These are phyloP conservation scores for Aporophyla nigra DNA, from an alignment of 2,888 invertebrate genomes.

Conservation along the genomic window DNA sequence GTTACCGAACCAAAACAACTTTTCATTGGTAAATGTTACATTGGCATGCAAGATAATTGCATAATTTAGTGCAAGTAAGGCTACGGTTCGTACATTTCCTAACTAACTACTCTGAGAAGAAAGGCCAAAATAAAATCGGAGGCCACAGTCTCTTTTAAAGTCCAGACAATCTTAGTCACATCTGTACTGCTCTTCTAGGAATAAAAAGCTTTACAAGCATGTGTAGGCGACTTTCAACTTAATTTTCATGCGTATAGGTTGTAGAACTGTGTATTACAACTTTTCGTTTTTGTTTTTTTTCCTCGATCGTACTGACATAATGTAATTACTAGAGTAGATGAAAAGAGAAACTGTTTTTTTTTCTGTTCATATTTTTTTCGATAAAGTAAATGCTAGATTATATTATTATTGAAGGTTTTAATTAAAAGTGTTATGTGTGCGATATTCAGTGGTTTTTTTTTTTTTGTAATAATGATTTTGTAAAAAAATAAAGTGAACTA, in stretches of 20 bases:
- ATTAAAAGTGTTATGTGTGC: slow-evolving; percentile 61
- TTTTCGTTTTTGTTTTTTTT: not conserved
- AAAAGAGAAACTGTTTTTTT: slow-evolving; percentile 24
- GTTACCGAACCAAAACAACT: not conserved
- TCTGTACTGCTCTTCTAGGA: not conserved
- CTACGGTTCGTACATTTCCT: not conserved
- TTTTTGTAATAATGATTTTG: slow-evolving; percentile 60
- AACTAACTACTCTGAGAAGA: too few relatives aligned
- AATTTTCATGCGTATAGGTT: not conserved
- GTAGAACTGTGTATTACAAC: not conserved
- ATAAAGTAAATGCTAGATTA: slow-evolving; percentile 65
- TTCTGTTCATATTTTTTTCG: slow-evolving; percentile 45
- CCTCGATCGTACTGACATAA: slow-evolving; percentile 43
- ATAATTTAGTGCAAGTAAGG: not conserved
- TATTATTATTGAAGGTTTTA: slow-evolving; percentile 49
- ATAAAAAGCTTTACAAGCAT: not conserved
- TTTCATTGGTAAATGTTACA: not conserved
- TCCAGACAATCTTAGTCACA: too few relatives aligned
- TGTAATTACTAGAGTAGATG: slow-evolving; percentile 54
- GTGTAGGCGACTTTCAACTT: not conserved
- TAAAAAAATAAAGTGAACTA: slow-evolving; percentile 60
- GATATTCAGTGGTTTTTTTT: slow-evolving; percentile 59
- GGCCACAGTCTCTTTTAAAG: too few relatives aligned
- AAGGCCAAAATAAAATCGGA: too few relatives aligned
- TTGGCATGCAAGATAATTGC: not conserved